Evolutionary conservation across 2,113 vertebrate species (phyloP).

Genomic region (Setophaga petechia): DNA sequence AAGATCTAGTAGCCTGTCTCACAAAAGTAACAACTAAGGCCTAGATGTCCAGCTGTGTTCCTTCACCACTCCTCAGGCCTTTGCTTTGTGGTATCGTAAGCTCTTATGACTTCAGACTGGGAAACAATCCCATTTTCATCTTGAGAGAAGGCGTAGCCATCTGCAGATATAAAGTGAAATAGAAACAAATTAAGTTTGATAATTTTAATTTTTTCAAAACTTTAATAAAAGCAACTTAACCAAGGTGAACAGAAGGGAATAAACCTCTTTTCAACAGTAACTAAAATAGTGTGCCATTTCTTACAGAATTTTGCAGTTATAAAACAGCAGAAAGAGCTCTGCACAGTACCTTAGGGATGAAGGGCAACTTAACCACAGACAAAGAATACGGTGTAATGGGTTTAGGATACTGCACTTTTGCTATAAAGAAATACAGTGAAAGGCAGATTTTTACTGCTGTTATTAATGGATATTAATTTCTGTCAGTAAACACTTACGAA

Average conservation of each 20-base stretch:
- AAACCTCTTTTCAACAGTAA: background rate
- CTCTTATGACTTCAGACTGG: conserved; percentile 96
- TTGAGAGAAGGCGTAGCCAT: conserved; percentile 98
- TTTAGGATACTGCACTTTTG: background rate
- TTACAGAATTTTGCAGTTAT: background rate
- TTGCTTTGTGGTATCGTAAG: conserved; percentile 97
- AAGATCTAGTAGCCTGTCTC: conserved; percentile 34
- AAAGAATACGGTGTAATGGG: background rate
- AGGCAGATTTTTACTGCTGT: background rate
- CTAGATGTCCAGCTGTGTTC: background rate
- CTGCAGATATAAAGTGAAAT: conserved; percentile 68
- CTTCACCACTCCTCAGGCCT: conserved; percentile 91
- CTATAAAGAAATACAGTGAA: background rate
- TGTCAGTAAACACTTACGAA: conserved; percentile 84
- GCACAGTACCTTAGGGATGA: background rate
- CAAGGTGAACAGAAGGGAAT: background rate
- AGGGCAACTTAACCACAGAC: background rate
- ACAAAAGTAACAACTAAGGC: background rate
- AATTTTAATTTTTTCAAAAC: background rate
- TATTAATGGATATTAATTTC: background rate
- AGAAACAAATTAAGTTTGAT: background rate
- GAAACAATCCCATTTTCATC: conserved; percentile 98
- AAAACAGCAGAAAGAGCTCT: background rate
- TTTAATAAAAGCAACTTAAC: background rate
- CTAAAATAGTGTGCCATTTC: background rate